phyloP scores from a whole-genome alignment of 1,140 invertebrate genomes.

The Drosophila rhopaloa region DNA sequence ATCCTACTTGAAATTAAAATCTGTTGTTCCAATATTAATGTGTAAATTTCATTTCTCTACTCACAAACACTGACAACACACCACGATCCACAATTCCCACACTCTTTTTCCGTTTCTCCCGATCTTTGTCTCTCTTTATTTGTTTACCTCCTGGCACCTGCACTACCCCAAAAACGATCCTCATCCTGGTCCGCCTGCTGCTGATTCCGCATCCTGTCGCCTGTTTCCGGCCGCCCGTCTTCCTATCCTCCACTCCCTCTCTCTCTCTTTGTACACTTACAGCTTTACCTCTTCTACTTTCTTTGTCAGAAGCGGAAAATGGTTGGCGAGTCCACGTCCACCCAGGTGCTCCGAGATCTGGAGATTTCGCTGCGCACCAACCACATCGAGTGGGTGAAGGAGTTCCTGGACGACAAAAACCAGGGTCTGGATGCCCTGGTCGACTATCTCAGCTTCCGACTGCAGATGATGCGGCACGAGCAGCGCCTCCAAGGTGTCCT shows the following conservation, averaged over 20 bases:
- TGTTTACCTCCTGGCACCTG: constrained; percentile 48
- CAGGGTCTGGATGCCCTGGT: constrained; percentile 98
- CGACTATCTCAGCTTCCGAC: constrained; percentile 97
- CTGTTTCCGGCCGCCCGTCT: constrained; percentile 25
- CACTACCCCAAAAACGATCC: constrained; percentile 30
- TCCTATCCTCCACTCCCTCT: constrained; percentile 10
- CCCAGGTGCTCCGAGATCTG: constrained; percentile 98
- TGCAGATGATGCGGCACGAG: constrained; percentile 96
- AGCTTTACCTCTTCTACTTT: constrained; percentile 85
- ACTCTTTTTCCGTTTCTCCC: constrained; percentile 7
- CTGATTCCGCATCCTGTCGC: constrained; percentile 26
- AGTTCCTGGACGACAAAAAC: constrained; percentile 98
- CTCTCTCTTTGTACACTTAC: constrained; percentile 78
- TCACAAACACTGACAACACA: constrained; percentile 76
- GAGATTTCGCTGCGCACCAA: constrained; percentile 99
- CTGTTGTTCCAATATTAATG: constrained; percentile 77
- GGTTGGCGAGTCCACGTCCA: constrained; percentile 98
- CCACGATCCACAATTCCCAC: constrained; percentile 29
- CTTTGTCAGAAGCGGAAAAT: constrained; percentile 97
- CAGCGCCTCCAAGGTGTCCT: constrained; percentile 90
- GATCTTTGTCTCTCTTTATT: constrained; percentile 25
- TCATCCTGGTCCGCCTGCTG: not conserved
- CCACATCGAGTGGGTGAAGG: constrained; percentile 99
- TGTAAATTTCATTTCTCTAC: constrained; percentile 81
- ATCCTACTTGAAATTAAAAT: constrained; percentile 48